These are phyloP conservation scores for Octonoba sinensis DNA, from an alignment of 2,888 invertebrate species.

Conservation along the genomic window DNA sequence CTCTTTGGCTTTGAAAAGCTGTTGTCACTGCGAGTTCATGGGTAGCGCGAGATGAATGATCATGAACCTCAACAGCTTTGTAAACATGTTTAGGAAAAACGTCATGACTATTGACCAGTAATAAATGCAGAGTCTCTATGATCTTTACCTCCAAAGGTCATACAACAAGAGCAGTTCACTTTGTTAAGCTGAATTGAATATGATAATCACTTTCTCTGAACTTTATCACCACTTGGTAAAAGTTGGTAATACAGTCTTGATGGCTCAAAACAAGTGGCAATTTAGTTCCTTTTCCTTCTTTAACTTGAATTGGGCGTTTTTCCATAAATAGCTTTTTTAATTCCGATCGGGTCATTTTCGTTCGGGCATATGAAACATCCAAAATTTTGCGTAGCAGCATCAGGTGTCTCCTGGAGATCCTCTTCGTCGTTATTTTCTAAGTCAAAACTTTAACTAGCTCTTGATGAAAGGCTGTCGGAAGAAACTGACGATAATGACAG, in stretches of 20 bases:
- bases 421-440: background rate
- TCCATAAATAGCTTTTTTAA: constrained; percentile 13
- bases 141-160: constrained; percentile 7
- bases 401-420: background rate
- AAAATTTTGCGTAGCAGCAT: background rate
- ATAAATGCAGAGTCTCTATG: constrained; percentile 5
- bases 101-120: constrained; percentile 7
- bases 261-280: background rate
- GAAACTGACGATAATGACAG: background rate
- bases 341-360: constrained; percentile 4
- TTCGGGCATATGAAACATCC: constrained; percentile 6
- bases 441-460: background rate
- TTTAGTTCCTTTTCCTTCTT: background rate
- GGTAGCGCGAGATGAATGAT: background rate
- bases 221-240: constrained; percentile 7
- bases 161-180: background rate
- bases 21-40: background rate
- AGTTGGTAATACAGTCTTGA: constrained; percentile 2
- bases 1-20: constrained; percentile 4
- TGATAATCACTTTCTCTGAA: background rate
- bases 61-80: constrained; percentile 10
- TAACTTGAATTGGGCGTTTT: constrained; percentile 1
- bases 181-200: constrained; percentile 2
- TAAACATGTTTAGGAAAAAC: background rate
- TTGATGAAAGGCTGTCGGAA: constrained; percentile 2